Conservation (phyloP, 2,113 vertebrate genomes). For the Anolis carolinensis region DNA sequence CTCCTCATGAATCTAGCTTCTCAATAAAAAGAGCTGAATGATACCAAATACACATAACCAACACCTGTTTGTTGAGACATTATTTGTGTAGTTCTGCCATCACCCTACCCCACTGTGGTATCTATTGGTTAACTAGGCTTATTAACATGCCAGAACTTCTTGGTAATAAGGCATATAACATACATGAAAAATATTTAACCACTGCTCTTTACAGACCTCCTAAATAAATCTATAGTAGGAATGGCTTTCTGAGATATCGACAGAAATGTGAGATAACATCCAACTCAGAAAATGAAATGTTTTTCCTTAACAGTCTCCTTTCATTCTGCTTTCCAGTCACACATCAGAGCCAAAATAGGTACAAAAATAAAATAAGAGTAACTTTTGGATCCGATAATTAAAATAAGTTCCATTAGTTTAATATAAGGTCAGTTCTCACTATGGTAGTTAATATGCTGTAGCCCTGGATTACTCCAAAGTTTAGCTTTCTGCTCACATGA, state of each 20-base stretch:
- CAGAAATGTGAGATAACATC: not conserved
- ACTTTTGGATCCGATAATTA: no score
- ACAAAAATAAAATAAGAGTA: not conserved
- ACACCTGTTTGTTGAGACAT: not conserved
- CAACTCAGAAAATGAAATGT: not conserved
- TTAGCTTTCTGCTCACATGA: not conserved
- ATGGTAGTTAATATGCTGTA: no score
- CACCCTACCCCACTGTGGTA: conserved; percentile 19
- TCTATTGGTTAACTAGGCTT: not conserved
- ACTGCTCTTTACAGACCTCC: not conserved
- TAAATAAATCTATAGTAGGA: not conserved
- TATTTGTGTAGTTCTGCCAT: not conserved
- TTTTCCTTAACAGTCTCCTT: not conserved
- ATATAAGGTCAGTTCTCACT: not conserved
- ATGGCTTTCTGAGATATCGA: not conserved
- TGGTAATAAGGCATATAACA: not conserved
- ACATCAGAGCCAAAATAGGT: not conserved
- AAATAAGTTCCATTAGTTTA: no score
- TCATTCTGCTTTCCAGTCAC: not conserved
- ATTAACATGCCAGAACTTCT: not conserved
- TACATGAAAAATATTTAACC: conserved; percentile 14
- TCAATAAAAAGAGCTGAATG: conserved; percentile 10
- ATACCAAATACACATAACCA: conserved; percentile 1
- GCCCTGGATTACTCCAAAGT: not conserved
- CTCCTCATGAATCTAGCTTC: conserved; percentile 23